Evolutionary conservation across 2,888 invertebrate genomes (phyloP), one percentile per base, ranked within the genome.

Genomic region (Mechanitis mazaeus): DNA sequence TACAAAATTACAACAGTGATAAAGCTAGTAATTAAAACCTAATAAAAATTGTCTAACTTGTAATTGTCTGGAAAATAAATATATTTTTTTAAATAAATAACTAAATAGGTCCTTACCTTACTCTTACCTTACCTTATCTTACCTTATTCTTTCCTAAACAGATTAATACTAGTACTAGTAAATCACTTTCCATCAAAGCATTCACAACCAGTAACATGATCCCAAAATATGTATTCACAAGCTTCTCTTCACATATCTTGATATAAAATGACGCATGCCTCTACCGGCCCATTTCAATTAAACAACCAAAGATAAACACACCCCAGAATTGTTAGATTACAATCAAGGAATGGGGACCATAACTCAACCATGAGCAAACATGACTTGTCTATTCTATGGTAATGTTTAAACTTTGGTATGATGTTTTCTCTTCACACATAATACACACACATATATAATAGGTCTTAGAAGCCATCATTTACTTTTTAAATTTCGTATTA

Each of bases 311-410:
- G 73, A 73, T 71, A 74, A 75, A 77, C 74, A 73, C 69, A 73
- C 69, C 70, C 69, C 67, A 65, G 67, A 71, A 72, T 71, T 69
- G 73, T 74, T 72, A 74, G 75, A 78, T 78, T 75, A 75, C 74
- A 77, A 79, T 79, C 78, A 78, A 74, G 76, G 74, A 76, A 76
- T 71, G 72, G 73, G 69, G 67, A 68, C 72, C 66, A 72, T 79
- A 76, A 77, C 72, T 78, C 77, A 73, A 71, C 66, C 63, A 55
- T 61, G 66, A 60, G 65, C 68, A 69, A 70, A 68, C 69, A 70
- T 61, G 58, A 62, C 63, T 64, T 62, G 64, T 60, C 66, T 68
- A 68, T 71, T 60, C 66, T 68, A 68, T 71, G 68, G 64, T 68
- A 67, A 69, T 68, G 65, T 61, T 60, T 55, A 64, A 64, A 69